Conservation (phyloP, 2,888 invertebrate species). For the Aphrophora alni region DNA sequence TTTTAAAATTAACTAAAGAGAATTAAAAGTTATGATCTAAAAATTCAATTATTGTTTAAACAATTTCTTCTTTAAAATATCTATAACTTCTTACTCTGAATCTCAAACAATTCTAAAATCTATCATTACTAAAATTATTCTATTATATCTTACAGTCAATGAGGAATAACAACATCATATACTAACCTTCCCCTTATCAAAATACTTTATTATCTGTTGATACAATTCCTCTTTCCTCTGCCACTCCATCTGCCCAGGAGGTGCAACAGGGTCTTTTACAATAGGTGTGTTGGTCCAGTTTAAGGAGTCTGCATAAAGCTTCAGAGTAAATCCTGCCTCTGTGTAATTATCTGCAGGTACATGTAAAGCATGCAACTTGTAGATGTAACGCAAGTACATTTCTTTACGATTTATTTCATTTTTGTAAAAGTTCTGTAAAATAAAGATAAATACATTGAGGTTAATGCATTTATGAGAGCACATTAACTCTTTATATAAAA, state of each 20-base stretch:
- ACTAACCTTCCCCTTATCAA: constrained; percentile 87
- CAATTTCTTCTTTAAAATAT: too few relatives aligned
- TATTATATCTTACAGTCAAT: too few relatives aligned
- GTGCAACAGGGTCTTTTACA: constrained; percentile 52
- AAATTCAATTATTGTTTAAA: too few relatives aligned
- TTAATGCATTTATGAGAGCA: too few relatives aligned
- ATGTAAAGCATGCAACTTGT: constrained; percentile 92
- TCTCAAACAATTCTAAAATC: too few relatives aligned
- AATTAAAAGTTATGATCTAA: too few relatives aligned
- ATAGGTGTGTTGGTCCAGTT: constrained; percentile 68
- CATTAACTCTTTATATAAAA: too few relatives aligned
- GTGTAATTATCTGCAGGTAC: constrained; percentile 90
- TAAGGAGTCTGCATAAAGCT: constrained; percentile 90
- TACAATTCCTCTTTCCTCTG: constrained; percentile 89
- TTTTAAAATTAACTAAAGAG: too few relatives aligned
- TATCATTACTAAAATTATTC: too few relatives aligned
- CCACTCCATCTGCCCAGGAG: constrained; percentile 83
- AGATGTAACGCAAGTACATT: constrained; percentile 95
- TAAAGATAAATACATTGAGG: constrained; percentile 9
- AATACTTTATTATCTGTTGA: constrained; percentile 87
- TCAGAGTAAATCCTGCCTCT: constrained; percentile 93
- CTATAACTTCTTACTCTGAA: too few relatives aligned
- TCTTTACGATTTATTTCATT: constrained; percentile 94
- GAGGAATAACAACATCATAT: too few relatives aligned
- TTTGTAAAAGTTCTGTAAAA: constrained; percentile 88